Conservation (phyloP, 2,113 vertebrate genomes). For the Barnardius zonarius region DNA sequence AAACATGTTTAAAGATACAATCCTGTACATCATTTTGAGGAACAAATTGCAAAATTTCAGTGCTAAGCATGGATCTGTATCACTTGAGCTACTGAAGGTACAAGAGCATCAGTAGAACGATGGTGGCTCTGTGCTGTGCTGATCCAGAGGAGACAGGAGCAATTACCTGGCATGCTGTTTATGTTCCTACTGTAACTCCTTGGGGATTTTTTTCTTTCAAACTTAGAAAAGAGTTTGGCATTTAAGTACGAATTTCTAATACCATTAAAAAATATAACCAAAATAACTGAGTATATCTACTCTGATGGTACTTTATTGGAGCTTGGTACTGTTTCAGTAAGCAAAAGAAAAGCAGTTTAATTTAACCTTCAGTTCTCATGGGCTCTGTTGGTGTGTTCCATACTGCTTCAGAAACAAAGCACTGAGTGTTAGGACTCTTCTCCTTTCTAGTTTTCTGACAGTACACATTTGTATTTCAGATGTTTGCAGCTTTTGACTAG, state of each 20-base stretch:
- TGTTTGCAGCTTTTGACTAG: neutral
- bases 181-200: neutral
- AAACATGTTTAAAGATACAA: neutral
- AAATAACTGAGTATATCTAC: neutral
- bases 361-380: neutral
- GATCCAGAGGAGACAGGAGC: neutral
- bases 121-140: neutral
- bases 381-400: neutral
- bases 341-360: slow-evolving; percentile 3
- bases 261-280: neutral
- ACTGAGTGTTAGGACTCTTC: neutral
- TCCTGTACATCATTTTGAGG: neutral
- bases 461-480: slow-evolving; percentile 4
- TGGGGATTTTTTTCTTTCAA: neutral
- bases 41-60: neutral
- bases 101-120: neutral
- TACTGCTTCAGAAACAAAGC: slow-evolving; percentile 16
- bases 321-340: neutral
- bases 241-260: neutral
- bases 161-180: neutral
- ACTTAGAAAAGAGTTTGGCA: neutral
- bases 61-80: neutral
- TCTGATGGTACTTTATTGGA: neutral
- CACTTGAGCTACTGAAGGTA: neutral
- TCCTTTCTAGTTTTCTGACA: neutral